These are phyloP conservation scores for Nomada goodeniana DNA, from an alignment of 2,888 invertebrate genomes.

Conservation along the genomic window DNA sequence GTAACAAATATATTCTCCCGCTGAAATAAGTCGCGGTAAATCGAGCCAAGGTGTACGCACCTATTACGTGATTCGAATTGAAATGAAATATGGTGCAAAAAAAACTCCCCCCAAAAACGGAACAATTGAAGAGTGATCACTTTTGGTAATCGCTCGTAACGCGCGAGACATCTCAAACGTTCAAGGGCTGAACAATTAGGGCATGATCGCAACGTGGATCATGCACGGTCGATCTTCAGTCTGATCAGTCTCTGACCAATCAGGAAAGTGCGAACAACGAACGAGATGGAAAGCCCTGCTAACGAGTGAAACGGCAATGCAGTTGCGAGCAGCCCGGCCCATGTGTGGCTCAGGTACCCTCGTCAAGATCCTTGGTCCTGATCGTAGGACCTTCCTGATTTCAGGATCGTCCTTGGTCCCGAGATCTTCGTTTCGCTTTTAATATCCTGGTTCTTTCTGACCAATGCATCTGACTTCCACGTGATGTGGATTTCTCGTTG, in stretches of 20 bases:
- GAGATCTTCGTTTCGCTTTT: conserved; percentile 67
- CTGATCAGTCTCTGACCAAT: conserved; percentile 79
- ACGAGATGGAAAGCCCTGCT: conserved; percentile 85
- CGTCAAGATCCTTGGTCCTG: conserved; percentile 75
- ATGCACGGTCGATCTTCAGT: conserved; percentile 70
- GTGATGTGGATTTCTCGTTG: conserved; percentile 61
- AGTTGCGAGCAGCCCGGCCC: conserved; percentile 83
- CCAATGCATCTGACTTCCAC: conserved; percentile 65
- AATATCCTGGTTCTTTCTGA: conserved; percentile 60
- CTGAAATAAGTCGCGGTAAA: background rate
- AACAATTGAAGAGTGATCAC: background rate
- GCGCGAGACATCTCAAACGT: conserved; percentile 50
- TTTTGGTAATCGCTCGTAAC: conserved; percentile 65
- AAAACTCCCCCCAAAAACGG: background rate
- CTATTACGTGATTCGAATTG: background rate
- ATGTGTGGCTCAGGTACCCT: conserved; percentile 83
- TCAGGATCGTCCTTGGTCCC: conserved; percentile 68
- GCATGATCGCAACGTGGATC: conserved; percentile 70
- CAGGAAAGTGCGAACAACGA: conserved; percentile 86
- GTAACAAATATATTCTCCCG: no score
- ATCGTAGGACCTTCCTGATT: conserved; percentile 61
- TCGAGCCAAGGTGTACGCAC: no score
- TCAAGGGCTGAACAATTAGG: conserved; percentile 59
- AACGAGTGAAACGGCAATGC: conserved; percentile 83
- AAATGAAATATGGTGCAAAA: background rate